Percentiles rank a stretch among this genome's conserved stretches.
Evolutionary conservation across 1,140 invertebrate genomes (phyloP).

Genomic region (Contarinia nasturtii): DNA sequence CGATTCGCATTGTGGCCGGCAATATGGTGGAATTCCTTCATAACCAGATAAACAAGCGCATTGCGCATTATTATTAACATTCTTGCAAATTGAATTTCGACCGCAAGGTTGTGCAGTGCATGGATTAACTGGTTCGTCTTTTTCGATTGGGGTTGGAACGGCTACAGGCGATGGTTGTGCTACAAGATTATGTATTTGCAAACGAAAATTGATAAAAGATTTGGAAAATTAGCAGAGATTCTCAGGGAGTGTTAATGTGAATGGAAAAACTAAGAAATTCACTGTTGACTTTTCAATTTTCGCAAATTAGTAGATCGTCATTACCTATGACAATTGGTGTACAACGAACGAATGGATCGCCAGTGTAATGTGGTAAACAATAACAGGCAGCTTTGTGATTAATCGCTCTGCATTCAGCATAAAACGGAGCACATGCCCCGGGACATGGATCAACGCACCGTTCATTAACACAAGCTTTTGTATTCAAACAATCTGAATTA

Average conservation of each 20-base stretch:
- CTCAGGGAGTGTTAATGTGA: too few species aligned
- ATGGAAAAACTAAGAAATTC: too few species aligned
- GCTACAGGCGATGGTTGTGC: conserved; percentile 1
- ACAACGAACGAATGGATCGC: conserved; percentile 60
- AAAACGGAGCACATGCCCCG: conserved; percentile 46
- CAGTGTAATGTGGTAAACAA: conserved; percentile 50
- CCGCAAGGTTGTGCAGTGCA: conserved; percentile 62
- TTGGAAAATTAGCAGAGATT: neutral
- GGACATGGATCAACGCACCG: conserved; percentile 72
- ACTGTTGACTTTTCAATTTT: too few species aligned
- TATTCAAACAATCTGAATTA: conserved; percentile 58
- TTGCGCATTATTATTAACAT: conserved; percentile 30
- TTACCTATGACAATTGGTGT: conserved; percentile 37
- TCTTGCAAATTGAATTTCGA: conserved; percentile 47
- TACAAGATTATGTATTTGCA: neutral
- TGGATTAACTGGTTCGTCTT: conserved; percentile 24
- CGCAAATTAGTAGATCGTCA: conserved; percentile 18
- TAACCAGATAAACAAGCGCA: conserved; percentile 40
- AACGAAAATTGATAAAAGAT: neutral
- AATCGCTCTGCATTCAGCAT: conserved; percentile 51
- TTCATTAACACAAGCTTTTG: conserved; percentile 62
- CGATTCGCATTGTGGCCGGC: conserved; percentile 41
- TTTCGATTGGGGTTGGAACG: conserved; percentile 11
- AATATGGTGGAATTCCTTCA: conserved; percentile 43
- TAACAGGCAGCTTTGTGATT: conserved; percentile 54